Percentiles rank a stretch among this genome's conserved stretches.
Conservation (phyloP, 2,797 vertebrate genomes). For the Oryzias sinensis region DNA sequence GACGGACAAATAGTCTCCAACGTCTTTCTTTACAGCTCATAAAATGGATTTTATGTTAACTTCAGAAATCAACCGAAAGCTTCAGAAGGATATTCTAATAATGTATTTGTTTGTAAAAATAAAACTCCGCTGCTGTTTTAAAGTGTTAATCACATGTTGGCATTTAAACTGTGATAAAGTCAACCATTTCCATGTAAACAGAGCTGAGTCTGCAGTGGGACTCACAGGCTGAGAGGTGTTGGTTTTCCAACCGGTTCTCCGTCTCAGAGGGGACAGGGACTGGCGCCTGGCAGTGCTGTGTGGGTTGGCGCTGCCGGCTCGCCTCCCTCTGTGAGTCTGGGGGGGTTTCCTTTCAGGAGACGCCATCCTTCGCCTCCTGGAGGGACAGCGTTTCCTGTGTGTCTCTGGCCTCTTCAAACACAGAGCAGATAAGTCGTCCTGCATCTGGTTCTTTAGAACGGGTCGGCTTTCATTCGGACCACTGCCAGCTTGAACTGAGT, state of each 20-base stretch:
- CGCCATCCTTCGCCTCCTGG: constrained; percentile 25
- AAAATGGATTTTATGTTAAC: too few relatives aligned
- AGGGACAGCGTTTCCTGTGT: constrained; percentile 43
- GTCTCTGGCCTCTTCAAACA: constrained; percentile 55
- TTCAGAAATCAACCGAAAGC: too few relatives aligned
- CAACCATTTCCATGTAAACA: not conserved
- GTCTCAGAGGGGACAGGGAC: constrained; percentile 54
- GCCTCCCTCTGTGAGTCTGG: constrained; percentile 32
- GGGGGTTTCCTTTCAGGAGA: constrained; percentile 38
- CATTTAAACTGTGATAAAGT: too few relatives aligned
- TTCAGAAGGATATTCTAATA: too few relatives aligned
- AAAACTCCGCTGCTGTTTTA: too few relatives aligned
- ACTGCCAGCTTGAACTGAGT: not conserved
- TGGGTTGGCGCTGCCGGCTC: not conserved
- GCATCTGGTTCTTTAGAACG: too few relatives aligned
- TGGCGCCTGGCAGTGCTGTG: constrained; percentile 29
- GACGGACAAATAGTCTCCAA: too few relatives aligned
- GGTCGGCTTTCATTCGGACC: not conserved
- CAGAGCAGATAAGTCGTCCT: not conserved
- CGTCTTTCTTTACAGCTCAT: too few relatives aligned
- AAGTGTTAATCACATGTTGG: too few relatives aligned
- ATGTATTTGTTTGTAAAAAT: too few relatives aligned
- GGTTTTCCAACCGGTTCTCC: constrained; percentile 26
- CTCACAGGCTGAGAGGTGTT: constrained; percentile 28
- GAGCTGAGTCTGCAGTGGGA: not conserved